Conservation (phyloP, 2,113 vertebrate species). For the Oreochromis niloticus region DNA sequence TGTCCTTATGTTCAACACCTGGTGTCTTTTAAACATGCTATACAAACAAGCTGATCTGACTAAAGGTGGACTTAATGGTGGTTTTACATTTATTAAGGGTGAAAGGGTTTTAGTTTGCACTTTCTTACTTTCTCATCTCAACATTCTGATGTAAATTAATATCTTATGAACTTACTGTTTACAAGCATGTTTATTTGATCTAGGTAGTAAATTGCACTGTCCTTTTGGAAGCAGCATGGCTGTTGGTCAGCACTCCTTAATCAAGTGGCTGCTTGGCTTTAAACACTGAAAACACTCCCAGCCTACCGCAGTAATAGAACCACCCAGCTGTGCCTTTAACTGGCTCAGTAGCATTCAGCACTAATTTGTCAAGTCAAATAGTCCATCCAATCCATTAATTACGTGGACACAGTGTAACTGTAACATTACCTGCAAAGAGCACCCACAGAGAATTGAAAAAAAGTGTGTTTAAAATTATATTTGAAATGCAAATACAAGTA, state of each 20-base stretch:
- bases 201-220: not conserved
- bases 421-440: not conserved
- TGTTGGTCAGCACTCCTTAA: not conserved
- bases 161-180: not conserved
- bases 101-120: not conserved
- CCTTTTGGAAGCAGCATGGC: not conserved
- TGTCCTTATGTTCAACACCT: not conserved
- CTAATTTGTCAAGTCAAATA: not conserved
- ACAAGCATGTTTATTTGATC: not conserved
- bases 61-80: not conserved
- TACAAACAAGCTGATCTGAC: not conserved
- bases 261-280: not conserved
- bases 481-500: not conserved
- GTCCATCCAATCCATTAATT: not conserved
- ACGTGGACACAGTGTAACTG: not conserved
- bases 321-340: not conserved
- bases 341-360: not conserved
- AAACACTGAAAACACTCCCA: not conserved
- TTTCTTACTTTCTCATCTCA: not conserved
- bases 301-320: not conserved
- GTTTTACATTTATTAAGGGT: not conserved
- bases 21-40: not conserved
- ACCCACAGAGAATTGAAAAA: not conserved
- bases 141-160: not conserved
- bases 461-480: not conserved